Evolutionary conservation across 2,888 invertebrate genomes (phyloP).

Genomic region (Tetragonisca angustula): DNA sequence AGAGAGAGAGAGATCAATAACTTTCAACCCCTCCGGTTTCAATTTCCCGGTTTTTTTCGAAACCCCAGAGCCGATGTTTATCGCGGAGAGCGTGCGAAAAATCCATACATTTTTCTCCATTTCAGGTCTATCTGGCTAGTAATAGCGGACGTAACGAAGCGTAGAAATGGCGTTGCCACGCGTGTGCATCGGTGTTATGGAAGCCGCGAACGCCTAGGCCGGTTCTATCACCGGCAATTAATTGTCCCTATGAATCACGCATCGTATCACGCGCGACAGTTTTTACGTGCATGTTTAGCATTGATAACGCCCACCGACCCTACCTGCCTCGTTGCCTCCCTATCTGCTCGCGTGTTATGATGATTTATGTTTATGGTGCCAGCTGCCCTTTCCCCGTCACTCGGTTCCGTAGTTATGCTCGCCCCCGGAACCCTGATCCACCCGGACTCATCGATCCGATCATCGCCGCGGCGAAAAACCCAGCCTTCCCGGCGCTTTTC

Average conservation of each 20-base stretch:
- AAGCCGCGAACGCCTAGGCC: neutral
- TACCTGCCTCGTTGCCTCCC: slow-evolving; percentile 38
- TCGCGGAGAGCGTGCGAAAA: neutral
- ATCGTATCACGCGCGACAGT: slow-evolving; percentile 77
- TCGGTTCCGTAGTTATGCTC: slow-evolving; percentile 40
- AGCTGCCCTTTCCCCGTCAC: slow-evolving; percentile 64
- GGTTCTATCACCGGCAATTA: slow-evolving; percentile 73
- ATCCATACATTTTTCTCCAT: neutral
- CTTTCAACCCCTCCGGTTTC: neutral
- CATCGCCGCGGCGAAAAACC: neutral
- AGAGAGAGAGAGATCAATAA: neutral
- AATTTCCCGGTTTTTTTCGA: neutral
- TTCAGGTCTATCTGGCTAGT: neutral
- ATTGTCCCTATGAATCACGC: slow-evolving; percentile 82
- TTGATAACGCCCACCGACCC: slow-evolving; percentile 77
- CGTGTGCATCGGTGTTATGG: slow-evolving; percentile 4
- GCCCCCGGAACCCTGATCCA: neutral
- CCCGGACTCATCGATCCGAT: slow-evolving; percentile 31
- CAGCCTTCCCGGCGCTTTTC: neutral
- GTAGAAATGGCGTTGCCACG: slow-evolving; percentile 10
- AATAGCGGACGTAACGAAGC: slow-evolving; percentile 37
- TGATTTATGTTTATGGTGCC: slow-evolving; percentile 79
- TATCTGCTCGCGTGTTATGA: slow-evolving; percentile 74
- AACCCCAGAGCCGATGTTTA: neutral
- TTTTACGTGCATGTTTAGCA: slow-evolving; percentile 81